Conservation (phyloP, 2,888 invertebrate species). For the Drosophila pseudotalamancana region DNA sequence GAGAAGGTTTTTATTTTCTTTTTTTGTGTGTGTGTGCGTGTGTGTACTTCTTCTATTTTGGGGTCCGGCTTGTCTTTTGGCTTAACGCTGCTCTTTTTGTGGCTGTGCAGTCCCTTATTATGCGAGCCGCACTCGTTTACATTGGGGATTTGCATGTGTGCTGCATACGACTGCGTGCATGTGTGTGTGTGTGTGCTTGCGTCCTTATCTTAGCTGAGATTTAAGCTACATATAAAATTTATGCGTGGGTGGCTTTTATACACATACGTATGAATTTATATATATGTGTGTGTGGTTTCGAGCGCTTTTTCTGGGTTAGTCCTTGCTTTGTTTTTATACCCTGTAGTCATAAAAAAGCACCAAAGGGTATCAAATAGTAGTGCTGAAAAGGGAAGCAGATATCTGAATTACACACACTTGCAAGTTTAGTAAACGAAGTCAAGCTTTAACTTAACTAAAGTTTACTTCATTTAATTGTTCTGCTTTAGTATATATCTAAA, state of each 20-base stretch:
- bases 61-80: conserved; percentile 60
- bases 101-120: conserved; percentile 57
- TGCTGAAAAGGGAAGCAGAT: background rate
- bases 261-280: conserved; percentile 10
- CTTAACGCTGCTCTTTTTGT: conserved; percentile 63
- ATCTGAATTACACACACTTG: background rate
- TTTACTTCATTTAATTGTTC: no score
- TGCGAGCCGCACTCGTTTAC: conserved; percentile 63
- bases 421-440: background rate
- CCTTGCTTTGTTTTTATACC: conserved; percentile 40
- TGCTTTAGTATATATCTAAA: no score
- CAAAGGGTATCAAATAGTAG: background rate
- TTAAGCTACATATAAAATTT: conserved; percentile 77
- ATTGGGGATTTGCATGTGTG: conserved; percentile 78
- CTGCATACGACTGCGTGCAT: conserved; percentile 45
- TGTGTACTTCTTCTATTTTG: conserved; percentile 30
- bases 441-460: background rate
- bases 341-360: conserved; percentile 21
- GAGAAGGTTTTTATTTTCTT: conserved; percentile 5
- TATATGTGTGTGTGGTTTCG: conserved; percentile 12
- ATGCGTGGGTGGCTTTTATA: conserved; percentile 65
- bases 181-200: conserved; percentile 35
- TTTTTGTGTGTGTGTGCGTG: no score
- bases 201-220: conserved; percentile 66
- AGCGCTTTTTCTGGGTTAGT: conserved; percentile 32